A percentile compares a stretch with the other conserved stretches of the same genome.
Evolutionary conservation across 2,797 vertebrate genomes (phyloP).

Genomic region (Gymnothorax reevesii): DNA sequence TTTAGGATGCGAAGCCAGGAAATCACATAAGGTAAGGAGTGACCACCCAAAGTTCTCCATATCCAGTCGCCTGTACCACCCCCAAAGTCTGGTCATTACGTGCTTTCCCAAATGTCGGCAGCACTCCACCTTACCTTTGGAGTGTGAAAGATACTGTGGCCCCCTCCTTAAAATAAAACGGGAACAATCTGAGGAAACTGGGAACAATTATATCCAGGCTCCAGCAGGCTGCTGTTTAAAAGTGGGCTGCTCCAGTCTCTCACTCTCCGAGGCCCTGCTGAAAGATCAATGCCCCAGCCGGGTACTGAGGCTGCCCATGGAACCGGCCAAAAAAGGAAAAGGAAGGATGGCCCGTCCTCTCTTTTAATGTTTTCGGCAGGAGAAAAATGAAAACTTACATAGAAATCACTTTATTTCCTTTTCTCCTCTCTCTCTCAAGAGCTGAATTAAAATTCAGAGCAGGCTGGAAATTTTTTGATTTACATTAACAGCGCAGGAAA

Average conservation of each 20-base stretch:
- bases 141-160: conserved; percentile 53
- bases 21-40: not conserved
- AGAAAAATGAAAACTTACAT: not conserved
- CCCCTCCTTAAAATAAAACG: conserved; percentile 62
- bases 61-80: conserved; percentile 59
- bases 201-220: conserved; percentile 75
- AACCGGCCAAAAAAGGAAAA: conserved; percentile 61
- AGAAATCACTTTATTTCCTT: conserved; percentile 9
- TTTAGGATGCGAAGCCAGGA: not conserved
- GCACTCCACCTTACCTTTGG: conserved; percentile 63
- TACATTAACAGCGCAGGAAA: not conserved
- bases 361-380: not conserved
- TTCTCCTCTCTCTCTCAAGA: conserved; percentile 36
- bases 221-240: conserved; percentile 71
- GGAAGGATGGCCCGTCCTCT: conserved; percentile 46
- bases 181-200: conserved; percentile 73
- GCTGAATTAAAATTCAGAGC: conserved; percentile 20
- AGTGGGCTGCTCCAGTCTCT: conserved; percentile 54
- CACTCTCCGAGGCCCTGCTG: conserved; percentile 62
- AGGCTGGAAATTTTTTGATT: not conserved
- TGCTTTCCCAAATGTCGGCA: conserved; percentile 62
- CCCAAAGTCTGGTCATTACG: conserved; percentile 46
- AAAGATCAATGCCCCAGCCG: conserved; percentile 72
- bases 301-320: conserved; percentile 62
- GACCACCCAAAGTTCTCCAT: conserved; percentile 47